Base-by-base conservation (phyloP, 2,113 vertebrate genomes). In the Neopipo cinnamomea region DNA sequence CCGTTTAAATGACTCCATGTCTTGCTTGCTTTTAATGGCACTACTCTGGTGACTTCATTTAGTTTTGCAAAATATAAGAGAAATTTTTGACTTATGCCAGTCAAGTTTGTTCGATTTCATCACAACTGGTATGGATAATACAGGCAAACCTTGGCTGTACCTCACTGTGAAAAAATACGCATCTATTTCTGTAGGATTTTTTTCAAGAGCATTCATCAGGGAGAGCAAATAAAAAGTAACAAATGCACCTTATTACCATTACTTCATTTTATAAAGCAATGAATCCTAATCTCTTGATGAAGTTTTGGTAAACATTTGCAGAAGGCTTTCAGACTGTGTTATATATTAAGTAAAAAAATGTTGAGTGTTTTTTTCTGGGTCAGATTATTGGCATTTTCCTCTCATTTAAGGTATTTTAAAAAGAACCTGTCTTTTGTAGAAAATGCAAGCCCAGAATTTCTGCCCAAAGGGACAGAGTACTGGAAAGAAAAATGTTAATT, bases 11-110 rank as follows among this genome's bases (percentile, higher is more conserved):
- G 88, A 96, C 90, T 96, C 91, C 75, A 52, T 88, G 89, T 89
- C 94, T 94, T 96, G 93, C 91, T 96, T 95, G 89, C 88, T 96
- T 95, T 96, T 93, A 96, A 89, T 85, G 94, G 79, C 72, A 85
- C 71, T 53, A 21, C 41, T 91, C 84, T 96, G 94, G 96, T 94
- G 90, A 96, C 94, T 96, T 94, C 89, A 94, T 97, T 96, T 91
- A 66, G 82, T 95, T 94, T 88, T 70, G 55, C 68, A 91, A 91
- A 96, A 93, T 84, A 22, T 89, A 77, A 84, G 65, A 94, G 46
- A 94, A 71, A 86, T 89, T 95, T 92, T 80, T 92, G 37, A 81
- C 65, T 53, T 85, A 18, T 76, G 85, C 35, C 46, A 81, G 46
- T 96, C 35, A 84, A 24, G 8, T 92, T 95, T 74, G 66, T 74